Conservation (phyloP, 2,113 vertebrate genomes). For the Nothocercus nigrocapillus region DNA sequence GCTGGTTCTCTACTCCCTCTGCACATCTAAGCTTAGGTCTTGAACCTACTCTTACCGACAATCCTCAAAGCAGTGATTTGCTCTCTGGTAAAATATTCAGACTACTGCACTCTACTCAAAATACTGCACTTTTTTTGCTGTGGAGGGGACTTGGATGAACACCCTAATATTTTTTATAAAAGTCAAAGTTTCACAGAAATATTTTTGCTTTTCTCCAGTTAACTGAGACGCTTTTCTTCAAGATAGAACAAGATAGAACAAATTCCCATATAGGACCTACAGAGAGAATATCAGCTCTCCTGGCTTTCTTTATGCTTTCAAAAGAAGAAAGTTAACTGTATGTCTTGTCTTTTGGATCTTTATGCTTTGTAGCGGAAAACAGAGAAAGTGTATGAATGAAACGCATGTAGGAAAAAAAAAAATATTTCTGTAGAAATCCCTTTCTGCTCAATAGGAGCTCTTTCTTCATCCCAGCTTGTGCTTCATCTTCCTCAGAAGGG, state of each 20-base stretch:
- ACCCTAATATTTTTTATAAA: accelerated
- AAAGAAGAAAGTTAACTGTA: neutral
- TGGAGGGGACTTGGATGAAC: neutral
- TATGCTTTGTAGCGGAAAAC: neutral
- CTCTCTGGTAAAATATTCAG: neutral
- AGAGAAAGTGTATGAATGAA: neutral
- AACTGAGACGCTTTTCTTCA: neutral
- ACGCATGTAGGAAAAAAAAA: neutral
- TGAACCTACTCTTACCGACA: neutral
- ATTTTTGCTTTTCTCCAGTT: neutral
- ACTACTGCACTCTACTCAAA: too few species aligned
- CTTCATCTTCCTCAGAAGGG: neutral
- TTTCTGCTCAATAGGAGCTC: accelerated
- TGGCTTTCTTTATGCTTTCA: neutral
- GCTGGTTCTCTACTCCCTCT: neutral
- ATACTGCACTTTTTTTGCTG: neutral
- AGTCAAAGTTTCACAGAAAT: neutral
- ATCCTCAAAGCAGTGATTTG: neutral
- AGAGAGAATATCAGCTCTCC: neutral
- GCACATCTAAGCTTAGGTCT: neutral
- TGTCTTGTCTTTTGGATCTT: neutral
- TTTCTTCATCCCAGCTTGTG: neutral
- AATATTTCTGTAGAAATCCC: neutral
- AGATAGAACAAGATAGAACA: neutral
- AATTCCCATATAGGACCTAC: neutral